A percentile compares a stretch with the other conserved stretches of the same genome.
Evolutionary conservation across 1,140 invertebrate species (phyloP).

Genomic region (Tyrophagus putrescentiae): DNA sequence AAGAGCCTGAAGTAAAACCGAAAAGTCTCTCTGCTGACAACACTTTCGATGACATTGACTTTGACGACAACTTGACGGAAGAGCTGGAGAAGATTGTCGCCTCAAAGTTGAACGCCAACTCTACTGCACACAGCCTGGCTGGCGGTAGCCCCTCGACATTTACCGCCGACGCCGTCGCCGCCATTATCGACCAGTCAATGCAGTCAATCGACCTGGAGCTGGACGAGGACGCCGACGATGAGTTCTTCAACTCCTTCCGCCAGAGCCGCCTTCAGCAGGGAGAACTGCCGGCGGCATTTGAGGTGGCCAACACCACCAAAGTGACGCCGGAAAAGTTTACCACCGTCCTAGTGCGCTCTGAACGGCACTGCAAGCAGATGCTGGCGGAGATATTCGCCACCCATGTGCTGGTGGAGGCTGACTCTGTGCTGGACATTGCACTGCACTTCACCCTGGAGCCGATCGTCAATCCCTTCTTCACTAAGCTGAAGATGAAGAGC

Average conservation of each 20-base stretch:
- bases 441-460: neutral
- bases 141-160: too few relatives aligned
- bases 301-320: neutral
- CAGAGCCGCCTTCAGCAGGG: neutral
- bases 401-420: neutral
- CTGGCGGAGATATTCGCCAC: neutral
- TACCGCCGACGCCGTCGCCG: too few relatives aligned
- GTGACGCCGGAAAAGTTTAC: neutral
- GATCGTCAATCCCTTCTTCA: slow-evolving; percentile 1
- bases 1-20: too few relatives aligned
- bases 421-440: neutral
- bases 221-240: neutral
- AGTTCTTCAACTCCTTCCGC: neutral
- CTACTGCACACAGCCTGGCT: too few relatives aligned
- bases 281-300: neutral
- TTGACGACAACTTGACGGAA: too few relatives aligned
- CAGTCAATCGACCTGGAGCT: too few relatives aligned
- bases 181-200: neutral
- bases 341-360: neutral
- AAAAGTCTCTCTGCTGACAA: too few relatives aligned
- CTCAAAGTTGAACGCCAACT: too few relatives aligned
- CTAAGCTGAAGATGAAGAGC: neutral
- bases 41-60: too few relatives aligned
- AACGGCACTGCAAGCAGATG: neutral
- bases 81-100: too few relatives aligned